Evolutionary conservation across 2,888 invertebrate genomes (phyloP).

Genomic region (Hofmannophila pseudospretella): DNA sequence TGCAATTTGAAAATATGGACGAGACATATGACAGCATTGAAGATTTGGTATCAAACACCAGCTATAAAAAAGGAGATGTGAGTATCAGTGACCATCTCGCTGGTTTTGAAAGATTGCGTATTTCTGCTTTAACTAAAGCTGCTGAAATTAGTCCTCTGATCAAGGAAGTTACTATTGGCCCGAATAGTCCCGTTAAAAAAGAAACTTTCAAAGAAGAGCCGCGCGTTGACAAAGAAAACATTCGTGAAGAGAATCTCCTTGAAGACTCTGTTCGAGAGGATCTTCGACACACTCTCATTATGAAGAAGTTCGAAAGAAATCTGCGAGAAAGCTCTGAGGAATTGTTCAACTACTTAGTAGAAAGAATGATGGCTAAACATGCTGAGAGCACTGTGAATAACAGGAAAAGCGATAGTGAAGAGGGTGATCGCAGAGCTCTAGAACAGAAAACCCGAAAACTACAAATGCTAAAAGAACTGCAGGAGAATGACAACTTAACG

Average conservation of each 20-base stretch:
- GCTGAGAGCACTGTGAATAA: conserved; percentile 39
- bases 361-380: conserved; percentile 51
- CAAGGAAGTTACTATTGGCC: conserved; percentile 74
- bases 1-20: background rate
- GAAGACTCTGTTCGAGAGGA: conserved; percentile 54
- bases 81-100: conserved; percentile 48
- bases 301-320: conserved; percentile 49
- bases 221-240: conserved; percentile 21
- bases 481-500: conserved; percentile 71
- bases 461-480: conserved; percentile 58
- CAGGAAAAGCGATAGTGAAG: no score
- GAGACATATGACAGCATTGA: conserved; percentile 26
- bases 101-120: conserved; percentile 71
- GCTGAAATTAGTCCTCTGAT: conserved; percentile 69
- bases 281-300: conserved; percentile 47
- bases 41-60: conserved; percentile 26
- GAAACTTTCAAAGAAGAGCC: conserved; percentile 17
- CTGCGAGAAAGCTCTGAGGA: conserved; percentile 44
- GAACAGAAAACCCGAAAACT: conserved; percentile 56
- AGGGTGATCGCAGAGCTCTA: conserved; percentile 53
- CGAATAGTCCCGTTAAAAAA: conserved; percentile 38
- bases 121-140: conserved; percentile 79
- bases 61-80: conserved; percentile 35
- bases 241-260: conserved; percentile 38
- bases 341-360: conserved; percentile 48